These are phyloP conservation scores for Catocala nupta DNA, from an alignment of 2,888 invertebrate genomes.

Conservation along the genomic window DNA sequence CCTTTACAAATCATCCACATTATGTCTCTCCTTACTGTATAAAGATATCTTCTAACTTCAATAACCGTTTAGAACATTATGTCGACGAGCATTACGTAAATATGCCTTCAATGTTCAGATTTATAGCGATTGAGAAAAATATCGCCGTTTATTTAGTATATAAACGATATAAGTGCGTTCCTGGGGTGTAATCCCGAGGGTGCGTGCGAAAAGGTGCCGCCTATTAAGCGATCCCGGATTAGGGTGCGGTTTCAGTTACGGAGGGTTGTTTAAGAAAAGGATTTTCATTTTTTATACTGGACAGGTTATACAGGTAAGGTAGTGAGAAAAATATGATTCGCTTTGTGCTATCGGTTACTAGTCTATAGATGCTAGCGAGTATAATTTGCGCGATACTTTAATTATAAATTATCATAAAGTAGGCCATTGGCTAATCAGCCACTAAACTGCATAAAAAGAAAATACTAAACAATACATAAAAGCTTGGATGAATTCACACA, in stretches of 20 bases:
- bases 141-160: slow-evolving; percentile 30
- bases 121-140: slow-evolving; percentile 22
- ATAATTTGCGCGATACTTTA: no score
- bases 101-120: slow-evolving; percentile 1
- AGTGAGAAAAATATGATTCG: no score
- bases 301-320: no score
- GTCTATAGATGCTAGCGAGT: no score
- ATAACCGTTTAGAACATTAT: slow-evolving; percentile 3
- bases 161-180: slow-evolving; percentile 17
- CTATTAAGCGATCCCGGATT: slow-evolving; percentile 33
- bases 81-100: slow-evolving; percentile 1
- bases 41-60: slow-evolving; percentile 1
- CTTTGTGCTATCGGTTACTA: no score
- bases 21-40: background rate
- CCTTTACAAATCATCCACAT: background rate
- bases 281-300: no score
- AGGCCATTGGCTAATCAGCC: no score
- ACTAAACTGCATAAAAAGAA: no score
- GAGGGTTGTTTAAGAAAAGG: background rate
- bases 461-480: no score
- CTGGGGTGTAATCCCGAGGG: slow-evolving; percentile 30
- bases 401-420: no score
- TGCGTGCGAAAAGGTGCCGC: slow-evolving; percentile 18
- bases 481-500: no score
- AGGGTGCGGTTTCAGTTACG: slow-evolving; percentile 4